A percentile compares a stretch with the other conserved stretches of the same genome.
Evolutionary conservation across 1,140 invertebrate species (phyloP).

Genomic region (Pissodes strobi): DNA sequence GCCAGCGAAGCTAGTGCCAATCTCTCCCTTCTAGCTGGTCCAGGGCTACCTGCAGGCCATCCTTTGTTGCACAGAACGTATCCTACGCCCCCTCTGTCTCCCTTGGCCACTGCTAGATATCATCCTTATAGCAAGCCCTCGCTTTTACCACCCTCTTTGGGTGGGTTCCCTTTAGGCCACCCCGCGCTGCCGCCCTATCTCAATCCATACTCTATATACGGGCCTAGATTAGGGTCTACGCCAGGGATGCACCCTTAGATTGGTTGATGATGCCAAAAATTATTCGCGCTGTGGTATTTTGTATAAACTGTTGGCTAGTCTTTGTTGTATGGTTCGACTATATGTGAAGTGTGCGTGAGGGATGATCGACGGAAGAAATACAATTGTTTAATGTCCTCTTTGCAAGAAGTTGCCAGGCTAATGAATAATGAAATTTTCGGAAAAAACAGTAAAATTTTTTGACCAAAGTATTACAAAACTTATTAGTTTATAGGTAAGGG

Average conservation of each 20-base stretch:
- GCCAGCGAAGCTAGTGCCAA: constrained; percentile 57
- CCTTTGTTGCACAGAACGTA: constrained; percentile 77
- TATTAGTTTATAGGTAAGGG: too few relatives aligned
- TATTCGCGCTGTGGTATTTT: constrained; percentile 44
- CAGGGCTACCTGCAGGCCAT: constrained; percentile 64
- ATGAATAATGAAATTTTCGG: too few relatives aligned
- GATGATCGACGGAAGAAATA: background rate
- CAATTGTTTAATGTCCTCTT: background rate
- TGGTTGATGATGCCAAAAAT: constrained; percentile 38
- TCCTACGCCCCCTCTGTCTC: constrained; percentile 84
- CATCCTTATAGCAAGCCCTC: constrained; percentile 85
- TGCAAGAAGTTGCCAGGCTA: too few relatives aligned
- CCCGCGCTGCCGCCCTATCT: constrained; percentile 76
- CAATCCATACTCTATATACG: constrained; percentile 82
- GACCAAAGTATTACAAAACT: too few relatives aligned
- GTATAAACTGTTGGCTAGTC: constrained; percentile 42
- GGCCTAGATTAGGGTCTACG: constrained; percentile 78
- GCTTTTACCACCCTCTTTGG: constrained; percentile 63
- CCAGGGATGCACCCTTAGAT: constrained; percentile 65
- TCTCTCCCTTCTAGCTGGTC: constrained; percentile 59
- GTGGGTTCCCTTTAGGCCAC: constrained; percentile 67
- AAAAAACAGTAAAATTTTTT: too few relatives aligned
- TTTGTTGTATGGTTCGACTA: constrained; percentile 4
- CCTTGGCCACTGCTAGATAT: constrained; percentile 77
- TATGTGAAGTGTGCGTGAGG: background rate